A percentile compares a stretch with the other conserved stretches of the same genome.
phyloP scores from a whole-genome alignment of 2,113 vertebrate species.

The Phylloscopus trochilus region DNA sequence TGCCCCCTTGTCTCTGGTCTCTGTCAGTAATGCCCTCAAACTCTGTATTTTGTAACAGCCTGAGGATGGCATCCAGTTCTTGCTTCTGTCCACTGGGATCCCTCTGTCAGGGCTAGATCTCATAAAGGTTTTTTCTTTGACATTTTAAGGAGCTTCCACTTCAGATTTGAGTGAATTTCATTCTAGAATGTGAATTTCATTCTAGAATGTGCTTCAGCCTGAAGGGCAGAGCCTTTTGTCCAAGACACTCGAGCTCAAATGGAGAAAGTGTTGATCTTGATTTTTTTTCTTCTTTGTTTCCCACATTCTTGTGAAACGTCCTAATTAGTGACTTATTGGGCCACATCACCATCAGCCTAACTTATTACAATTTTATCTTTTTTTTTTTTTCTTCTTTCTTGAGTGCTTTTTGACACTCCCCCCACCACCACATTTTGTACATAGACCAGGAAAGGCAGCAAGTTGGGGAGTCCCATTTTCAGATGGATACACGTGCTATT shows the following conservation, averaged over 20 bases:
- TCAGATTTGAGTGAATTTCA: background rate
- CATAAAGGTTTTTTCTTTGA: background rate
- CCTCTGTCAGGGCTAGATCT: background rate
- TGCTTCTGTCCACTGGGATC: background rate
- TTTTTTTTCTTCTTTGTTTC: background rate
- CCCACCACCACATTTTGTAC: background rate
- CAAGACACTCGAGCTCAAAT: background rate
- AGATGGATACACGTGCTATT: background rate
- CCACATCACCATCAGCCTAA: background rate
- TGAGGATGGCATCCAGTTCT: background rate
- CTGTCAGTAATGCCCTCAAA: background rate
- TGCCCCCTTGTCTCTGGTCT: background rate
- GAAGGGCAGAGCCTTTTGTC: background rate
- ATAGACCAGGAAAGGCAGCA: background rate
- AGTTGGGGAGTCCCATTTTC: background rate
- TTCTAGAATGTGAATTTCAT: background rate
- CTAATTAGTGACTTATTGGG: background rate
- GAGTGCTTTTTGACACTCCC: background rate
- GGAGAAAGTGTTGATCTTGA: background rate
- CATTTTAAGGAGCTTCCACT: background rate
- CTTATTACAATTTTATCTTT: background rate
- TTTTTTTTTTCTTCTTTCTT: background rate
- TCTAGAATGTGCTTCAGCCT: background rate
- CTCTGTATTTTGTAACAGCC: background rate
- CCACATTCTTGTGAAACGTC: background rate